Percentiles rank a stretch among this genome's conserved stretches.
These are phyloP conservation scores for Darevskia nairensis DNA, from an alignment of 2,797 vertebrate genomes.

Conservation along the genomic window DNA sequence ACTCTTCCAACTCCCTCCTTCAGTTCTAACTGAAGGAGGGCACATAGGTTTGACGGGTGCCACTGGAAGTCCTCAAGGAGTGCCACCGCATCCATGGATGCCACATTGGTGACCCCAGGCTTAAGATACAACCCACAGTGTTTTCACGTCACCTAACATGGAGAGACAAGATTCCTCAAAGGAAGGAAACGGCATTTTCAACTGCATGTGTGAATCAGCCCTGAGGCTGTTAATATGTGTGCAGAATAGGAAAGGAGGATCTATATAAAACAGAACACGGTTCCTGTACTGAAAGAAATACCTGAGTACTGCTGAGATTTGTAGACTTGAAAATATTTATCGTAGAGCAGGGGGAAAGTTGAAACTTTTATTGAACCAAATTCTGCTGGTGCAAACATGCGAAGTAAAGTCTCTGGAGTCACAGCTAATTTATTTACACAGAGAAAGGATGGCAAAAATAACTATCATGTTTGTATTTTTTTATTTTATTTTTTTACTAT, in stretches of 20 bases:
- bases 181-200: neutral
- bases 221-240: neutral
- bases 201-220: neutral
- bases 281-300: neutral
- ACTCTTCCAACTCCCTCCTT: too few relatives aligned
- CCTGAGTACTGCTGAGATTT: neutral
- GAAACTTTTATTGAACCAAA: neutral
- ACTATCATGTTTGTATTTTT: neutral
- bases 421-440: neutral
- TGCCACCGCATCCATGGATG: too few relatives aligned
- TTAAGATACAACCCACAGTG: too few relatives aligned
- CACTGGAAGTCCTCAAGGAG: too few relatives aligned
- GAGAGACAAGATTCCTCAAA: neutral
- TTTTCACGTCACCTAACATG: neutral
- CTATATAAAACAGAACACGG: neutral
- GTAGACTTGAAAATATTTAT: neutral
- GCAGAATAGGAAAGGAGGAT: neutral
- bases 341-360: neutral
- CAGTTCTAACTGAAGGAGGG: too few relatives aligned
- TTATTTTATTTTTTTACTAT: neutral
- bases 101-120: too few relatives aligned
- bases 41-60: too few relatives aligned
- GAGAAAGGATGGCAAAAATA: neutral
- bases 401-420: neutral
- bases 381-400: neutral